Percentiles rank a stretch among this genome's conserved stretches.
Conservation (phyloP, 2,888 invertebrate genomes). For the Pachydiplax longipennis region DNA sequence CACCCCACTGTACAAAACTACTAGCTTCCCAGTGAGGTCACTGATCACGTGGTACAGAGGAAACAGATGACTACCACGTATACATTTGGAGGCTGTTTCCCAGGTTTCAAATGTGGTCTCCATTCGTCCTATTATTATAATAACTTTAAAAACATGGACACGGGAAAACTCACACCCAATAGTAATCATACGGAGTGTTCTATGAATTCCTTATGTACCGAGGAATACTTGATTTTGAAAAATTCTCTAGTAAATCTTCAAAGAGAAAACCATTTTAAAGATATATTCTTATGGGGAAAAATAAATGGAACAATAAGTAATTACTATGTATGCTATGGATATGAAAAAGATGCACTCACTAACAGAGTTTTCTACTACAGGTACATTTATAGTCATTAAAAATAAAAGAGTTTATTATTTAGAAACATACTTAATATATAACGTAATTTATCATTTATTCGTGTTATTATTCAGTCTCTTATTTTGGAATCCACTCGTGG, state of each 20-base stretch:
- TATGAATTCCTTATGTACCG: conserved; percentile 41
- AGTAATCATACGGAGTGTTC: background rate
- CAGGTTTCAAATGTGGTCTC: background rate
- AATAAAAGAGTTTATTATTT: no score
- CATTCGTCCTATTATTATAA: background rate
- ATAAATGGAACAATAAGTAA: conserved; percentile 78
- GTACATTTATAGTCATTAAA: conserved; percentile 55
- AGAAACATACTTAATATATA: no score
- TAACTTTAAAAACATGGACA: background rate
- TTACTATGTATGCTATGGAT: conserved; percentile 85
- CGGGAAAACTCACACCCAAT: background rate
- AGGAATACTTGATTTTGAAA: conserved; percentile 30
- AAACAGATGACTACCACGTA: background rate
- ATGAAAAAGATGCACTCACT: conserved; percentile 73
- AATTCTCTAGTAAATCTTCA: conserved; percentile 77
- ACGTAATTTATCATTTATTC: no score
- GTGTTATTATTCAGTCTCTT: no score
- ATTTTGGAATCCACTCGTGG: no score
- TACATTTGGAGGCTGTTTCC: background rate
- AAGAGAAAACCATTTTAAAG: conserved; percentile 83
- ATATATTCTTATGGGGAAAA: conserved; percentile 87
- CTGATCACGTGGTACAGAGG: background rate
- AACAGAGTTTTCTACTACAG: conserved; percentile 81
- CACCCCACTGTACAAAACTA: background rate
- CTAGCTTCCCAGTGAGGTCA: conserved; percentile 19